Conservation (phyloP, 2,113 vertebrate species). For the Caranx melampygus region DNA sequence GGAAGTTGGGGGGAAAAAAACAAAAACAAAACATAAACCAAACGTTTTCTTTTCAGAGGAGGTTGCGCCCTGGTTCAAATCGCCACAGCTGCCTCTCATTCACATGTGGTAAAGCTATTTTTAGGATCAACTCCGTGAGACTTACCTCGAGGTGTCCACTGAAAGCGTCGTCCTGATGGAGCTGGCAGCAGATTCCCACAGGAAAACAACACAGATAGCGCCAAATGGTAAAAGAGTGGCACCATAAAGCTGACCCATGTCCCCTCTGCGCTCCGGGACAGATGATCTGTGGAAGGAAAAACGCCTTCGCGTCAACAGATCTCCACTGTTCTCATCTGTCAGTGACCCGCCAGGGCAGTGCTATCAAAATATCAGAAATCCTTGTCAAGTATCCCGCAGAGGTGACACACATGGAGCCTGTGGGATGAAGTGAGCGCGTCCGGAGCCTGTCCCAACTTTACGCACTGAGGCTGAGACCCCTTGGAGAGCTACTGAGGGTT, state of each 20-base stretch:
- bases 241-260: conserved; percentile 79
- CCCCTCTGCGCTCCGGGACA: conserved; percentile 60
- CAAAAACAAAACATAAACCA: neutral
- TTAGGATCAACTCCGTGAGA: neutral
- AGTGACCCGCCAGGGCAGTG: conserved; percentile 24
- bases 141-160: conserved; percentile 78
- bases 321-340: conserved; percentile 49
- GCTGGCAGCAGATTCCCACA: conserved; percentile 75
- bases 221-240: conserved; percentile 73
- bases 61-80: too few species aligned
- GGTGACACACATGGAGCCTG: conserved; percentile 61
- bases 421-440: conserved; percentile 42
- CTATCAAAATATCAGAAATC: conserved; percentile 36
- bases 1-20: neutral
- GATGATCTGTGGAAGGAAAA: conserved; percentile 37
- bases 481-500: conserved; percentile 67
- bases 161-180: conserved; percentile 73
- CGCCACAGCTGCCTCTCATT: neutral
- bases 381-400: conserved; percentile 52
- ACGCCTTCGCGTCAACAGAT: conserved; percentile 43
- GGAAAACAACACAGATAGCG: conserved; percentile 71
- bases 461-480: conserved; percentile 75
- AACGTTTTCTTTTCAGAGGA: too few species aligned
- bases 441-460: conserved; percentile 59
- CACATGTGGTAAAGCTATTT: neutral